These are phyloP conservation scores for Graptemys geographica DNA, from an alignment of 2,797 vertebrate species.

Conservation along the genomic window DNA sequence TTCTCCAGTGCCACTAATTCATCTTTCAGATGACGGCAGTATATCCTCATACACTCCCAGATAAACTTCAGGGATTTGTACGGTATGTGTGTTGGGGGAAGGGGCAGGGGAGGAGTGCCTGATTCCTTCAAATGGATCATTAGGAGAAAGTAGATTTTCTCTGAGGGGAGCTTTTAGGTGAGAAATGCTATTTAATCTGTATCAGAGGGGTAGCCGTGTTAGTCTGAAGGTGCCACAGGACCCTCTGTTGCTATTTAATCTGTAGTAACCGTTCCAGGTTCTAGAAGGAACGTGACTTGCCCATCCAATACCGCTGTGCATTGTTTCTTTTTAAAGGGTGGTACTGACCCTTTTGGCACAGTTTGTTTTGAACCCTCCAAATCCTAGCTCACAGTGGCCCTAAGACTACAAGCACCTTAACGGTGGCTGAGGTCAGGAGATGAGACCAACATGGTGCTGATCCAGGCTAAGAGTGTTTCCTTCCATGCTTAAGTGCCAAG, in stretches of 20 bases:
- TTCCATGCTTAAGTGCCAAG: neutral
- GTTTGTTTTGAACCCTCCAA: neutral
- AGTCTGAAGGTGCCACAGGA: too few relatives aligned
- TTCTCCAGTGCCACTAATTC: neutral
- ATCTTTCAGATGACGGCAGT: neutral
- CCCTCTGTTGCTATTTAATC: neutral
- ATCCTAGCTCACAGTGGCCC: neutral
- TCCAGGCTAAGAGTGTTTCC: neutral
- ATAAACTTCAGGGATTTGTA: neutral
- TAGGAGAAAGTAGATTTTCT: neutral
- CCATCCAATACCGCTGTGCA: rapidly evolving
- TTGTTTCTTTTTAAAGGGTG: too few relatives aligned
- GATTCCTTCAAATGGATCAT: neutral
- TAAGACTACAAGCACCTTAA: neutral
- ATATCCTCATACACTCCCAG: neutral
- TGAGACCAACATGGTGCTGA: too few relatives aligned
- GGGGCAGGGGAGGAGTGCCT: neutral
- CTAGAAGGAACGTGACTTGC: neutral
- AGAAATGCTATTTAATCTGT: neutral
- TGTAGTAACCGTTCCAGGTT: neutral
- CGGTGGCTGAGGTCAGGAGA: neutral
- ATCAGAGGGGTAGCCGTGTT: neutral
- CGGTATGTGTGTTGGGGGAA: neutral
- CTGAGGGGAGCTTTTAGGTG: neutral
- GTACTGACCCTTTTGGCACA: too few relatives aligned